These are phyloP conservation scores for Pampusana beccarii DNA, from an alignment of 2,113 vertebrate genomes.

Conservation along the genomic window DNA sequence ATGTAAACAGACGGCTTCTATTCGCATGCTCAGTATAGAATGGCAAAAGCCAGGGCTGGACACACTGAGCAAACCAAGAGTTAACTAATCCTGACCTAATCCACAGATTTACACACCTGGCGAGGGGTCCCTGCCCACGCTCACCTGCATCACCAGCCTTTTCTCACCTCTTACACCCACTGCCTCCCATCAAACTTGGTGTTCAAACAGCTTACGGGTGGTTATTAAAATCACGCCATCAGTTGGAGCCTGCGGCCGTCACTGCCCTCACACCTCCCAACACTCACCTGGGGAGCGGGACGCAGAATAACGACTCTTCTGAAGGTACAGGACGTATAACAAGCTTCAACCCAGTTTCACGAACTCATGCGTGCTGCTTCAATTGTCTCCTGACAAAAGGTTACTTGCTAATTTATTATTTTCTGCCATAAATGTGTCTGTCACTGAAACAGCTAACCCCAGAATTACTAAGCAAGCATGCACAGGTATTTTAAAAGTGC, in stretches of 20 bases:
- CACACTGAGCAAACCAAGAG: background rate
- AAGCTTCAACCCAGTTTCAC: background rate
- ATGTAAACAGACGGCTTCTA: background rate
- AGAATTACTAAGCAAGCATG: background rate
- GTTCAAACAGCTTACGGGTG: background rate
- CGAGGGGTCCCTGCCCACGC: too few species aligned
- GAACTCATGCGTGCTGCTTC: fast-evolving
- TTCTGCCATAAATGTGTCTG: fast-evolving
- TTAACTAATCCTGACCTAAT: too few species aligned
- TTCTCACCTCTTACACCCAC: background rate
- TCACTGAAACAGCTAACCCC: background rate
- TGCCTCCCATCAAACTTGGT: background rate
- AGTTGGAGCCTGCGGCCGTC: background rate
- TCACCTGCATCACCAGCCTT: background rate
- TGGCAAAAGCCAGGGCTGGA: background rate
- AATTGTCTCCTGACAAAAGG: background rate
- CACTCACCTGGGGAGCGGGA: background rate
- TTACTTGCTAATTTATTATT: background rate
- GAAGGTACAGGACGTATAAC: fast-evolving
- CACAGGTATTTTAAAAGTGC: background rate
- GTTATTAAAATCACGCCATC: background rate
- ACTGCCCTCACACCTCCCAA: background rate
- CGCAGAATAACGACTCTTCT: fast-evolving
- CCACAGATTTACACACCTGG: too few species aligned
- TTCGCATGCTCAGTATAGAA: background rate